Percentiles rank a stretch among this genome's conserved stretches.
These are phyloP conservation scores for Cnemophilus loriae DNA, from an alignment of 2,113 vertebrate genomes.

Conservation along the genomic window DNA sequence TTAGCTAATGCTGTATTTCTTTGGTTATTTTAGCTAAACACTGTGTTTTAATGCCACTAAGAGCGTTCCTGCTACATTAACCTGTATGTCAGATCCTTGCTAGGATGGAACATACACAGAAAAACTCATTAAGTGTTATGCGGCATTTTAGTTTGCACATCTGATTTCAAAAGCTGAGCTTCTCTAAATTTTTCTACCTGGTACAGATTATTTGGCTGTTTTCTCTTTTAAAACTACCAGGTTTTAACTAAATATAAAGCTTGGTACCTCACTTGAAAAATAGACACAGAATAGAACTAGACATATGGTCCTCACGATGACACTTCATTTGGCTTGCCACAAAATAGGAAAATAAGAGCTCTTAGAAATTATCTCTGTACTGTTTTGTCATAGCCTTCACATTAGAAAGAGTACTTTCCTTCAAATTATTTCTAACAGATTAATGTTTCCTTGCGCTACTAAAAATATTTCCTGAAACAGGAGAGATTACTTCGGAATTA, in stretches of 20 bases:
- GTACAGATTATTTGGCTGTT: background rate
- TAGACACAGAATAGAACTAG: background rate
- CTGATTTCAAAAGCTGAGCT: background rate
- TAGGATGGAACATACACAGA: background rate
- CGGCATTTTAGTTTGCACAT: background rate
- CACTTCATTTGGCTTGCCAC: background rate
- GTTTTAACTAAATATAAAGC: background rate
- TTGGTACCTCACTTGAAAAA: background rate
- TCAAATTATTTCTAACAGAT: background rate
- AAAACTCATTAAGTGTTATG: background rate
- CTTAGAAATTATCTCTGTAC: background rate
- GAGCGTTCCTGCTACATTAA: background rate
- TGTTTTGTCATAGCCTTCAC: background rate
- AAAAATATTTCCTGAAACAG: background rate
- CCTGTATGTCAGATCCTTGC: background rate
- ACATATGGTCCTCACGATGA: background rate
- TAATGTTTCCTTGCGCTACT: background rate
- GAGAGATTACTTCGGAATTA: background rate
- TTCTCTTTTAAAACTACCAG: background rate
- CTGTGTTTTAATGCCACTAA: background rate
- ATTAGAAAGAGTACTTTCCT: background rate
- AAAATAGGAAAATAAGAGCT: background rate
- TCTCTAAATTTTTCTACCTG: background rate
- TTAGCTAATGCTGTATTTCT: background rate
- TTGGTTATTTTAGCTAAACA: background rate